These are phyloP conservation scores for Diorhabda carinulata DNA, from an alignment of 1,140 invertebrate species.

Conservation along the genomic window DNA sequence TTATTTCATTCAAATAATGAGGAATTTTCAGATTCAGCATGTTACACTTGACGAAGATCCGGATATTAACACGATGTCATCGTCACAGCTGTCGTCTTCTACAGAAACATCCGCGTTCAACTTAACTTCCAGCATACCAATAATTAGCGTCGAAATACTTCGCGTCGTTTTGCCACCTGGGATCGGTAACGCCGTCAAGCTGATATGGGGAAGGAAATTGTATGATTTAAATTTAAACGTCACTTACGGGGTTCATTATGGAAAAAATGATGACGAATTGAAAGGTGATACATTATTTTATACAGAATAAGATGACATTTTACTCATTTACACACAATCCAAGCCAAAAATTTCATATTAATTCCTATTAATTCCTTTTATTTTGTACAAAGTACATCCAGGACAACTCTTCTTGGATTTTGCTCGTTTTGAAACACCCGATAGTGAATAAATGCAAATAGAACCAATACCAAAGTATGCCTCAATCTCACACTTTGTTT, in stretches of 20 bases:
- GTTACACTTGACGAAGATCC: neutral
- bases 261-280: constrained; percentile 21
- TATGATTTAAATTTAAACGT: constrained; percentile 22
- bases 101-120: neutral
- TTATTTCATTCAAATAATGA: too few species aligned
- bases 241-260: constrained; percentile 26
- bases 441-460: too few species aligned
- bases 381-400: too few species aligned
- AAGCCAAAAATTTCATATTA: too few species aligned
- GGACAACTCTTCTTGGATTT: too few species aligned
- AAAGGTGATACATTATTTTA: neutral
- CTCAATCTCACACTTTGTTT: too few species aligned
- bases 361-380: too few species aligned
- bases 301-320: too few species aligned
- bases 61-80: neutral
- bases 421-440: too few species aligned
- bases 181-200: constrained; percentile 22
- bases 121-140: neutral
- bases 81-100: neutral
- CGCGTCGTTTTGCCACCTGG: constrained; percentile 23
- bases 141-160: constrained; percentile 26
- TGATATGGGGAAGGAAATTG: constrained; percentile 23
- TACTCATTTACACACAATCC: too few species aligned
- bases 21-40: constrained; percentile 5
- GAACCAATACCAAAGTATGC: too few species aligned